phyloP scores from a whole-genome alignment of 2,888 invertebrate genomes.

The Laothoe populi region DNA sequence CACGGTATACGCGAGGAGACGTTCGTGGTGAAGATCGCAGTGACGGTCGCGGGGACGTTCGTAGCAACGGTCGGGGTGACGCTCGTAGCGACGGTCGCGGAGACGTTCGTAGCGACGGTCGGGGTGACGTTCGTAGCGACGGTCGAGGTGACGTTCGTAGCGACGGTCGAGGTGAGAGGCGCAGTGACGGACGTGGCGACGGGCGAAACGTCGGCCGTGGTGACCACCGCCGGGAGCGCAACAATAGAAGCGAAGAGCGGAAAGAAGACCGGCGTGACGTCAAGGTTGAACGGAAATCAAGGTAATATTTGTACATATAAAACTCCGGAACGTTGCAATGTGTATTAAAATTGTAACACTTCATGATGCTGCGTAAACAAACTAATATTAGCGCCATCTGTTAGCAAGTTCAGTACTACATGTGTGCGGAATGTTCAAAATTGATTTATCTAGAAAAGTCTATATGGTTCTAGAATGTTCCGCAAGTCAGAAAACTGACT shows the following conservation, averaged over 20 bases:
- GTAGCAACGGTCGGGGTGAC: constrained; percentile 33
- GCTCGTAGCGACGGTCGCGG: constrained; percentile 34
- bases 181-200: constrained; percentile 35
- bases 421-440: too few relatives aligned
- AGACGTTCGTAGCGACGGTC: constrained; percentile 30
- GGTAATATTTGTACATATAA: too few relatives aligned
- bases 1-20: constrained; percentile 39
- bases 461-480: too few relatives aligned
- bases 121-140: constrained; percentile 33
- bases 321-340: too few relatives aligned
- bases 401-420: too few relatives aligned
- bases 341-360: too few relatives aligned
- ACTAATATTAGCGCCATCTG: too few relatives aligned
- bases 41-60: constrained; percentile 36
- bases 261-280: constrained; percentile 34
- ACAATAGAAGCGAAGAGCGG: constrained; percentile 34
- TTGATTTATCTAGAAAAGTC: too few relatives aligned
- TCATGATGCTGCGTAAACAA: too few relatives aligned
- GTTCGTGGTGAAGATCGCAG: constrained; percentile 35
- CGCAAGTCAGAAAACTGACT: too few relatives aligned
- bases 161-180: constrained; percentile 31
- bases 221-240: constrained; percentile 38
- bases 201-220: constrained; percentile 34
- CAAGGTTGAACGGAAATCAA: constrained; percentile 54
- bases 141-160: constrained; percentile 31